Conservation (phyloP, 2,797 vertebrate genomes). For the Muraenolepis orangiensis region DNA sequence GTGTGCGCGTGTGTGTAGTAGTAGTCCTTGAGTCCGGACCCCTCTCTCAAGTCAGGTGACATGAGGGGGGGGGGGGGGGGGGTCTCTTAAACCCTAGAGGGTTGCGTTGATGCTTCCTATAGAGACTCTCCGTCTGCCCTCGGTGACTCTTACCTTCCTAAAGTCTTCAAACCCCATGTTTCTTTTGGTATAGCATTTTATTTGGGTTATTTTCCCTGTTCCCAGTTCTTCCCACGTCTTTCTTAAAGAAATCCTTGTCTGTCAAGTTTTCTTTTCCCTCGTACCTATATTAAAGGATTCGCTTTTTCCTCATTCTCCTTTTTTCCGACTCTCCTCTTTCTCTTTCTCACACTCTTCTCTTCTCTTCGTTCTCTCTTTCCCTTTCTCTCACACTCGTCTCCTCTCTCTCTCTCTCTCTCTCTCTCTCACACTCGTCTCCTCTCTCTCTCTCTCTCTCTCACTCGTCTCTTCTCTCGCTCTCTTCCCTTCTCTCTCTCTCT, state of each 20-base stretch:
- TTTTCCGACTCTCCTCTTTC: not conserved
- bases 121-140: slow-evolving; percentile 43
- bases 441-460: slow-evolving; percentile 33
- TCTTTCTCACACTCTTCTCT: slow-evolving; percentile 10
- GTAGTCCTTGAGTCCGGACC: slow-evolving; percentile 47
- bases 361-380: slow-evolving; percentile 46
- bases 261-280: slow-evolving; percentile 13
- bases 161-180: not conserved
- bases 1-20: slow-evolving; percentile 40
- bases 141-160: slow-evolving; percentile 24
- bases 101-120: slow-evolving; percentile 66
- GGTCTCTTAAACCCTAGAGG: too few relatives aligned
- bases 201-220: not conserved
- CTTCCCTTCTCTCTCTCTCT: slow-evolving; percentile 4
- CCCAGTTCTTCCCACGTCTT: not conserved
- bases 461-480: slow-evolving; percentile 36
- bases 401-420: slow-evolving; percentile 34
- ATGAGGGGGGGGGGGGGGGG: slow-evolving; percentile 82
- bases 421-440: slow-evolving; percentile 22
- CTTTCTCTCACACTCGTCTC: slow-evolving; percentile 14
- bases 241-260: not conserved
- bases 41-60: slow-evolving; percentile 72
- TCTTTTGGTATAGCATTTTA: too few relatives aligned
- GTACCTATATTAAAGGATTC: not conserved
- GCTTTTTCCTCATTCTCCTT: not conserved